A percentile compares a stretch with the other conserved stretches of the same genome.
Evolutionary conservation across 2,113 vertebrate species (phyloP).

Genomic region (Channa argus): DNA sequence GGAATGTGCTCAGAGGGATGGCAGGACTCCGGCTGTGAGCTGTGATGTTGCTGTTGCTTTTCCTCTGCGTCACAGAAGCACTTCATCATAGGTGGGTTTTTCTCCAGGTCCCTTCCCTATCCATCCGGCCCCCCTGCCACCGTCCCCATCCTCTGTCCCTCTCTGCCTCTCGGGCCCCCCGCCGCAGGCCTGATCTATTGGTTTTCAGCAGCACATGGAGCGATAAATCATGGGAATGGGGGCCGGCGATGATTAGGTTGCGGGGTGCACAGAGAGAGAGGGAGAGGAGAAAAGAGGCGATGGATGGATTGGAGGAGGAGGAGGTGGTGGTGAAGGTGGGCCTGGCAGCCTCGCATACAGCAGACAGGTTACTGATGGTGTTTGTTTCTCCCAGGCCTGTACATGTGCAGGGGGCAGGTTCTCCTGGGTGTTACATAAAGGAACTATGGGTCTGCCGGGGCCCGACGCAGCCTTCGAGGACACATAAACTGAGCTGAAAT

Average conservation of each 20-base stretch:
- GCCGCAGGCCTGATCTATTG: constrained; percentile 84
- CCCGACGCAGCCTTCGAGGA: constrained; percentile 52
- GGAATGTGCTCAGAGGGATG: constrained; percentile 63
- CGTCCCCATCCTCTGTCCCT: constrained; percentile 59
- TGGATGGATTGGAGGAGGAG: constrained; percentile 57
- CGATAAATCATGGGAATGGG: constrained; percentile 85
- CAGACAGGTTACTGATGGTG: constrained; percentile 85
- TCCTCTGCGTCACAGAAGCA: constrained; percentile 71
- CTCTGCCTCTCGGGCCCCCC: constrained; percentile 74
- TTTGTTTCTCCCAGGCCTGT: constrained; percentile 81
- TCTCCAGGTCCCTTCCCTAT: constrained; percentile 61
- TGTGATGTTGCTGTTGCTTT: constrained; percentile 69
- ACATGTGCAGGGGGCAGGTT: constrained; percentile 76
- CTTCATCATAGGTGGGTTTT: constrained; percentile 85
- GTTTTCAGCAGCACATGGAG: constrained; percentile 63
- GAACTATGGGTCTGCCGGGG: constrained; percentile 75
- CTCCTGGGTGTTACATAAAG: constrained; percentile 82
- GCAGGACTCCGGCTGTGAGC: constrained; percentile 69
- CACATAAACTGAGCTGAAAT: constrained; percentile 76
- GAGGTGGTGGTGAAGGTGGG: constrained; percentile 49
- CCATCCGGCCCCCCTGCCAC: constrained; percentile 34
- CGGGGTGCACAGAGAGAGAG: constrained; percentile 46
- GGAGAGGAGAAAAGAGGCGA: constrained; percentile 55
- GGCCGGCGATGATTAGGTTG: constrained; percentile 81
- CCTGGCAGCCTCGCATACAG: constrained; percentile 49